A percentile compares a stretch with the other conserved stretches of the same genome.
These are phyloP conservation scores for Micromesistius poutassou DNA, from an alignment of 2,797 vertebrate genomes.

Conservation along the genomic window DNA sequence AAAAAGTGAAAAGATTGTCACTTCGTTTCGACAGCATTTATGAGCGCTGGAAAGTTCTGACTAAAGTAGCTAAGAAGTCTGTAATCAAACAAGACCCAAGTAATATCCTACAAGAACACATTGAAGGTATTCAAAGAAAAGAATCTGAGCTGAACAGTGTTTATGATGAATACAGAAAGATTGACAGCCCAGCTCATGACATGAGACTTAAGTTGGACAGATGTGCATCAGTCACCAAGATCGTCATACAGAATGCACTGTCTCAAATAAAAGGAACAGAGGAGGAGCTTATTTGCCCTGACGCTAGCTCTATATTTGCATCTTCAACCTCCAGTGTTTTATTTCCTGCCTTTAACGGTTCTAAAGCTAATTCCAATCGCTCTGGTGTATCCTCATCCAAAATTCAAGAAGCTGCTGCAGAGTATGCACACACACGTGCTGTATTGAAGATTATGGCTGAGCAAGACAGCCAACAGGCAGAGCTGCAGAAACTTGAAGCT, in stretches of 20 bases:
- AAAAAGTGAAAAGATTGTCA: not conserved
- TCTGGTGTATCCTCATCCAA: too few relatives aligned
- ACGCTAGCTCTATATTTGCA: too few relatives aligned
- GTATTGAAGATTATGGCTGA: too few relatives aligned
- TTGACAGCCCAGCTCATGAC: slow-evolving; percentile 13
- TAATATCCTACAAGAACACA: slow-evolving; percentile 26
- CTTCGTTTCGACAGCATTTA: not conserved
- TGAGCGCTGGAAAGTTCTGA: not conserved
- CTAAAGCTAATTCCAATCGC: too few relatives aligned
- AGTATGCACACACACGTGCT: too few relatives aligned
- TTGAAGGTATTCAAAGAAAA: slow-evolving; percentile 15
- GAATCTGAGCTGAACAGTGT: slow-evolving; percentile 10
- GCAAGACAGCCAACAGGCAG: too few relatives aligned
- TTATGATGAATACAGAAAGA: slow-evolving; percentile 18
- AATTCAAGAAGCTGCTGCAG: too few relatives aligned
- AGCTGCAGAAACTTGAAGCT: too few relatives aligned
- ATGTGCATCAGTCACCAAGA: slow-evolving; percentile 11
- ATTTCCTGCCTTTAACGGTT: too few relatives aligned
- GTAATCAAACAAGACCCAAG: slow-evolving; percentile 19
- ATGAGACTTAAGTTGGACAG: slow-evolving; percentile 7
- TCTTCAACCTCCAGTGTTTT: too few relatives aligned
- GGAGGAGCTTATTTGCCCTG: slow-evolving; percentile 4
- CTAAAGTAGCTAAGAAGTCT: slow-evolving; percentile 20
- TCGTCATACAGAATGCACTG: not conserved
- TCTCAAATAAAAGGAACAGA: slow-evolving; percentile 1